Evolutionary conservation across 2,888 invertebrate genomes (phyloP).

Genomic region (Polyommatus iphigenia): DNA sequence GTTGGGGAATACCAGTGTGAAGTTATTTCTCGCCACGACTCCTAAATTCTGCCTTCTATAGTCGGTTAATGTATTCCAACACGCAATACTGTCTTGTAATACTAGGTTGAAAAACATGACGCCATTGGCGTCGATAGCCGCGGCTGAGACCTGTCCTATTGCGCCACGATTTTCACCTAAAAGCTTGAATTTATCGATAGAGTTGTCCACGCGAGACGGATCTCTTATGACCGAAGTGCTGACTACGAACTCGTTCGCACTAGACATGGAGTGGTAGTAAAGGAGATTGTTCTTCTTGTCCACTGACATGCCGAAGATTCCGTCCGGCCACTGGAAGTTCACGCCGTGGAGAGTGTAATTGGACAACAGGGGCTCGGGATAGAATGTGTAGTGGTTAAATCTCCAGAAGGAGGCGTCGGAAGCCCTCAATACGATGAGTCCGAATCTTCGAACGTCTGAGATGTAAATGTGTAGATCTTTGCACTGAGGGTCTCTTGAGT

Average conservation of each 20-base stretch:
- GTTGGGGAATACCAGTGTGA: constrained; percentile 88
- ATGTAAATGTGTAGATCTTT: constrained; percentile 84
- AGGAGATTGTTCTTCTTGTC: constrained; percentile 84
- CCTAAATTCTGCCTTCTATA: constrained; percentile 84
- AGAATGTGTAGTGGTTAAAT: constrained; percentile 85
- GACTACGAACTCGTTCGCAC: constrained; percentile 88
- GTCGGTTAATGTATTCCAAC: constrained; percentile 90
- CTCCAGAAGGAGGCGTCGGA: constrained; percentile 81
- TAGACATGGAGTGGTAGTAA: constrained; percentile 92
- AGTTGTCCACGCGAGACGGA: constrained; percentile 68
- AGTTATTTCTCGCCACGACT: constrained; percentile 82
- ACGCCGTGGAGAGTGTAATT: constrained; percentile 87
- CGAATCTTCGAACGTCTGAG: constrained; percentile 85
- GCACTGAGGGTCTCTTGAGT: constrained; percentile 82
- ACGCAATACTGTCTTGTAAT: constrained; percentile 87
- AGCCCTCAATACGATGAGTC: constrained; percentile 82
- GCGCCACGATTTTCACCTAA: constrained; percentile 79
- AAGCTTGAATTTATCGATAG: constrained; percentile 65
- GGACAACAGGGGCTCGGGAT: constrained; percentile 86
- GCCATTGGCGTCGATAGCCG: constrained; percentile 86
- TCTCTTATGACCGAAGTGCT: constrained; percentile 85
- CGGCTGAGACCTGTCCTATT: constrained; percentile 86
- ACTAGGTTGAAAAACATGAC: constrained; percentile 91
- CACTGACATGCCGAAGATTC: constrained; percentile 87
- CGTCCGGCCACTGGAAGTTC: constrained; percentile 91